A percentile compares a stretch with the other conserved stretches of the same genome.
phyloP scores from a whole-genome alignment of 2,888 invertebrate genomes.

The Plebejus melissa region DNA sequence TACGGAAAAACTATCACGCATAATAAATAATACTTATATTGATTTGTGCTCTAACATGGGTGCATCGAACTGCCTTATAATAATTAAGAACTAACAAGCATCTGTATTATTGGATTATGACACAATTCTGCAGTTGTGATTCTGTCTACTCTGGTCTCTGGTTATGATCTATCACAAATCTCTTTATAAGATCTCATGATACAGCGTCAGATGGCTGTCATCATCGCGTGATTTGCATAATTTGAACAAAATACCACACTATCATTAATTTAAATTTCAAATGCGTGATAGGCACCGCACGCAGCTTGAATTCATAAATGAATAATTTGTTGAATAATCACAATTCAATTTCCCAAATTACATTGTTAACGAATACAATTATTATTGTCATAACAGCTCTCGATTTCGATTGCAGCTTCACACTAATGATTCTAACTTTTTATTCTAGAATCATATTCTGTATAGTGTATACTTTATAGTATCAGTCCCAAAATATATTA shows the following conservation, averaged over 20 bases:
- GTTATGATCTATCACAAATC: not conserved
- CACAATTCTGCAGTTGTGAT: too few species aligned
- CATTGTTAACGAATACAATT: not conserved
- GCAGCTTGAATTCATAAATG: slow-evolving; percentile 11
- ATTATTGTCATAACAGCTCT: not conserved
- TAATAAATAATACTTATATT: too few species aligned
- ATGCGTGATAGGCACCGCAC: not conserved
- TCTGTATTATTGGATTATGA: too few species aligned
- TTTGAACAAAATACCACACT: slow-evolving; percentile 7
- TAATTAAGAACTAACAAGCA: too few species aligned
- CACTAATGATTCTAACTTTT: not conserved
- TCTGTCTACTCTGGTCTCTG: too few species aligned
- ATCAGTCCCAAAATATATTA: too few species aligned
- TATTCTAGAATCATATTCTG: not conserved
- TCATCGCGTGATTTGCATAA: not conserved
- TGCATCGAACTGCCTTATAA: too few species aligned
- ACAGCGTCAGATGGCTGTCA: not conserved
- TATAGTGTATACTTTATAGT: not conserved
- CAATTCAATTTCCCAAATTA: slow-evolving; percentile 5
- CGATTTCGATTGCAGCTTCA: not conserved
- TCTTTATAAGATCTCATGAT: not conserved
- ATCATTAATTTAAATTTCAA: slow-evolving; percentile 13
- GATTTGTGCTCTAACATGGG: too few species aligned
- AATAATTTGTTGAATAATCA: slow-evolving; percentile 8
- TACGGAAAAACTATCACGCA: too few species aligned